Percentiles rank a stretch among this genome's conserved stretches.
Conservation (phyloP, 1,140 invertebrate species). For the Micrasema longulum region DNA sequence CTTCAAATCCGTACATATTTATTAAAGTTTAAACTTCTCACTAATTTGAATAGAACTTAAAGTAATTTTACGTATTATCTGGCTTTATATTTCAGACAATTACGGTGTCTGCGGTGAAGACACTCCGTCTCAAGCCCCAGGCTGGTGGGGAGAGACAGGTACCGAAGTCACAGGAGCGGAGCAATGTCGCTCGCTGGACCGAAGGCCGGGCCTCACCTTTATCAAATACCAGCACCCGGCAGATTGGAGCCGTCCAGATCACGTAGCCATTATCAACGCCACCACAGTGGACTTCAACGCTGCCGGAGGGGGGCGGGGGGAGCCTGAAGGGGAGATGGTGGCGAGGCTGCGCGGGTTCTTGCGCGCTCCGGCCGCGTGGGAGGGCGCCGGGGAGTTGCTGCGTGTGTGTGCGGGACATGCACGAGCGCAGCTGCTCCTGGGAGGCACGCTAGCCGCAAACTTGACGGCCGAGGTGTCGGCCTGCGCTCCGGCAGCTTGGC, state of each 20-base stretch:
- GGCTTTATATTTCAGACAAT: constrained; percentile 68
- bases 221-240: constrained; percentile 88
- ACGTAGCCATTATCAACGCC: constrained; percentile 84
- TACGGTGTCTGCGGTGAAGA: constrained; percentile 87
- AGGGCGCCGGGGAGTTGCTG: constrained; percentile 74
- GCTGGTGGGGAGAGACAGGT: constrained; percentile 90
- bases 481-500: constrained; percentile 73
- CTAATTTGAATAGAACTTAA: no score
- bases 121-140: constrained; percentile 80
- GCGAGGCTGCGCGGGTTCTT: constrained; percentile 84
- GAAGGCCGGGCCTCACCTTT: constrained; percentile 88
- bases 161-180: constrained; percentile 82
- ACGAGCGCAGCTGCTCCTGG: constrained; percentile 70
- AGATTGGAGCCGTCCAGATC: constrained; percentile 88
- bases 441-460: constrained; percentile 71
- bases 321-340: constrained; percentile 78
- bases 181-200: constrained; percentile 83
- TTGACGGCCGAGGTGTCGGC: constrained; percentile 75
- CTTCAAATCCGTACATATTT: no score
- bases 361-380: constrained; percentile 79
- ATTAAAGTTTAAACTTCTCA: no score
- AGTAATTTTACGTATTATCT: constrained; percentile 34
- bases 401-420: constrained; percentile 81
- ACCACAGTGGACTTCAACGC: constrained; percentile 84
- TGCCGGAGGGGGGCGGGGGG: constrained; percentile 74